Conservation (phyloP, 2,113 vertebrate species). For the Odontesthes bonariensis region DNA sequence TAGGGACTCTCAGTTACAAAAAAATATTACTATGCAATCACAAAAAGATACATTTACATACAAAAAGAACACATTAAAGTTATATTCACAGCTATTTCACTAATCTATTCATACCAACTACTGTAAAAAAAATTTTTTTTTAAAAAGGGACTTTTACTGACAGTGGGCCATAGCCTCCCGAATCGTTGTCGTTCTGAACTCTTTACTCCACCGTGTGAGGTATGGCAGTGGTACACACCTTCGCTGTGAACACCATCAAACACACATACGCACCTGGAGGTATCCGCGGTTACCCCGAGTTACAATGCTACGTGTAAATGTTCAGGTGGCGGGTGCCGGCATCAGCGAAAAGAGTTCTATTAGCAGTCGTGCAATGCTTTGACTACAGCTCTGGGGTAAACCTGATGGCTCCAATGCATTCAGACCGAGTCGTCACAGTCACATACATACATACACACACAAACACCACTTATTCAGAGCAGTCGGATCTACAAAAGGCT, state of each 20-base stretch:
- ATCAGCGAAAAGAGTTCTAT: slow-evolving; percentile 25
- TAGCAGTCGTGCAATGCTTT: slow-evolving; percentile 1
- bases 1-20: slow-evolving; percentile 71
- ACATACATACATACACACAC: slow-evolving; percentile 32
- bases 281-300: slow-evolving; percentile 69
- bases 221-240: slow-evolving; percentile 41
- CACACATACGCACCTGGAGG: slow-evolving; percentile 59
- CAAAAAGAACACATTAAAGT: slow-evolving; percentile 56
- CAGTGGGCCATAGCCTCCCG: slow-evolving; percentile 50
- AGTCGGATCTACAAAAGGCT: slow-evolving; percentile 71
- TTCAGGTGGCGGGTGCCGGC: slow-evolving; percentile 54
- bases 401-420: slow-evolving; percentile 19
- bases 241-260: slow-evolving; percentile 26
- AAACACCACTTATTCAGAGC: slow-evolving; percentile 51
- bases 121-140: slow-evolving; percentile 15
- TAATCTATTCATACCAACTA: slow-evolving; percentile 61
- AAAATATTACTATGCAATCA: slow-evolving; percentile 35
- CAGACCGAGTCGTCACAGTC: slow-evolving; percentile 51
- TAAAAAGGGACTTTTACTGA: slow-evolving; percentile 70
- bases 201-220: slow-evolving; percentile 18
- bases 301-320: slow-evolving; percentile 52
- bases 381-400: slow-evolving; percentile 30
- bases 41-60: slow-evolving; percentile 71
- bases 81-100: slow-evolving; percentile 79
- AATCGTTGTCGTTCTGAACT: slow-evolving; percentile 40